Base-by-base conservation (phyloP, 2,113 vertebrate genomes). In the Oncorhynchus masou region DNA sequence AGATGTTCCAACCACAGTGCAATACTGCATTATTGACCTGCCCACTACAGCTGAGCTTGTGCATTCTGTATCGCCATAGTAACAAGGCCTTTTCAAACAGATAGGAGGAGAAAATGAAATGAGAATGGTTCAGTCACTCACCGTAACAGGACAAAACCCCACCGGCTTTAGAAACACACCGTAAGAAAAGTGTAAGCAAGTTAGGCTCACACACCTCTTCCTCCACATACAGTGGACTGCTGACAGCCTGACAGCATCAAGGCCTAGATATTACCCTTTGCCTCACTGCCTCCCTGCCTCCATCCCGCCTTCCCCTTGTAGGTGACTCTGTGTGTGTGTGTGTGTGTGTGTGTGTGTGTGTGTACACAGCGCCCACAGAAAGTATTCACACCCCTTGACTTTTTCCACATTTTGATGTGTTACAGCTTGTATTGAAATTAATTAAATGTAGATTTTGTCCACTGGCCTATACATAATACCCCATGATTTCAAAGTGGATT, bases 61-160 rank as follows among this genome's bases (percentile, higher is more conserved):
- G 15, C 51, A 57, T 29, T 20, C 51, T 27, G 64, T 51, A 49
- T 74, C 72, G 48, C 71, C 54, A 74, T 74, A 67, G 73, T 29
- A 79, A 74, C 78, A 70, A 25, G 31, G 66, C 24, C 57, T 68
- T 69, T 79, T 75, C 70, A 75, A 71, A 39, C 60, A 59, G 49
- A 74, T 65, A 54, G 48, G 69, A 71, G 59, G 11, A 22, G 74
- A 34, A 70, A 74, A 70, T 74, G 22, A 65, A 54, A 48, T 13
- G 54, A 70, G 64, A 57, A 31, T 20, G 31, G 51, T 60, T 8
- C 25, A 24, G 29, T 31, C 19, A 2, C 9, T 62, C 59, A 8
- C 59, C 7, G 59, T 16, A 5, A 16, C 5, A 4, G 48, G 15
- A 13, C 16, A 49, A 54, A 19, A 24, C 5, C 69, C 15, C 69